Base-by-base conservation (phyloP, 2,797 vertebrate species). In the Lindbergichthys nudifrons region DNA sequence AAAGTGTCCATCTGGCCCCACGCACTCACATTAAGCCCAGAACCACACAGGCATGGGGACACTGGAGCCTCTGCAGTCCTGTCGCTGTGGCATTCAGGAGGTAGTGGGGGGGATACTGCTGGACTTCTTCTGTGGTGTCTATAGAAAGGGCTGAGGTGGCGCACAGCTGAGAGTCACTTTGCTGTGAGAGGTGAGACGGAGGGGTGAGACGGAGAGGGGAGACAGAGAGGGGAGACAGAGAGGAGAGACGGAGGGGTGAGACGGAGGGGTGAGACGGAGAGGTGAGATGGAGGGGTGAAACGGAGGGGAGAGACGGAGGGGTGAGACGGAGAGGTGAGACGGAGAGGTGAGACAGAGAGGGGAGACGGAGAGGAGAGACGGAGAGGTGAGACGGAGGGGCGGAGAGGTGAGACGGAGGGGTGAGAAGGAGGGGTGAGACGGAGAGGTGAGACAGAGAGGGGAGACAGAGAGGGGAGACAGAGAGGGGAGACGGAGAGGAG, bases 1-100 rank as follows among this genome's bases (percentile, higher is more conserved):
- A 95, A 95, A 96, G 94, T 96, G 95, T 96, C 96, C 97, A 97
- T 97, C 96, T 98, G 97, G 96, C 94, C 94, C 92, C 77, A 58
- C 81, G 81, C 79, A 91, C 92, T 90, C 95, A 94, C 93, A 94
- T 95, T 95, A 94, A 92, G 91, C 93, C 93, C 86, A 86, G 93
- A 94, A 94, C 89, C 94, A 92, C 89, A 78, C 73, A 81, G 80
- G 85, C 82, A 69, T 42, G 67, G 79, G 79, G 80, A 85, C 84
- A 79, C 84, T 75, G 79, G 73, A 75, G 83, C 70, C 77, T 81
- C 79, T 81, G 74, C 84, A 64, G 84, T 76, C 84, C 70, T 78
- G 86, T 93, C 95, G 93, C 92, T 88, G 92, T 95, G 94, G 94
- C 93, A 94, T 96, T 96, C 96, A 92, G 88, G 92, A 94, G 94